A percentile compares a stretch with the other conserved stretches of the same genome.
Conservation (phyloP, 2,797 vertebrate genomes). For the Rhynchotus rufescens region DNA sequence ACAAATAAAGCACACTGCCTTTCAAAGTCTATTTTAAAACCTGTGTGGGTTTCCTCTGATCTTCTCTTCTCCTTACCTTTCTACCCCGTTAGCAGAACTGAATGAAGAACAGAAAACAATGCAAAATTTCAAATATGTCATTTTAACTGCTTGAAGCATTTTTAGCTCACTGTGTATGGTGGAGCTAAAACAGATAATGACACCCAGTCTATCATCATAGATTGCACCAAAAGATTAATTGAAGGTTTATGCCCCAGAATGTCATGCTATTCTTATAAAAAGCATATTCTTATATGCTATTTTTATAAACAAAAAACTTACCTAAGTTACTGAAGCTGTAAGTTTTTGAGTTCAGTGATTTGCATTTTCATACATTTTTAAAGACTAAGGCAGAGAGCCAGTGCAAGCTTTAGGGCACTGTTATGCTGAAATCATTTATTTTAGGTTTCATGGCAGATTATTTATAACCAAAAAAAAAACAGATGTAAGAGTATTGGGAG, state of each 20-base stretch:
- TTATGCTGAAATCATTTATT: background rate
- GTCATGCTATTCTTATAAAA: conserved; percentile 59
- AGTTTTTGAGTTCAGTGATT: conserved; percentile 42
- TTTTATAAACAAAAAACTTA: conserved; percentile 64
- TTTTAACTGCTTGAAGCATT: conserved; percentile 48
- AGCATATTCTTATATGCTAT: conserved; percentile 23
- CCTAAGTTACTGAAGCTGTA: conserved; percentile 59
- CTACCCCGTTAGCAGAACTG: background rate
- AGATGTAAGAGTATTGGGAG: conserved; percentile 1
- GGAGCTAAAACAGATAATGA: conserved; percentile 42
- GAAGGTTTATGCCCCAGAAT: conserved; percentile 58
- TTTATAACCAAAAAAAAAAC: conserved; percentile 3
- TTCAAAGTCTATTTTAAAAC: conserved; percentile 59
- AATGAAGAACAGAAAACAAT: background rate
- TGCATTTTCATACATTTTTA: conserved; percentile 53
- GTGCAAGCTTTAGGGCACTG: conserved; percentile 5
- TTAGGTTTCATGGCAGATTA: conserved; percentile 25
- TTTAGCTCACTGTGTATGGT: conserved; percentile 35
- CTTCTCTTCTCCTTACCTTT: conserved; percentile 33
- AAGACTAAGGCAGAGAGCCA: background rate
- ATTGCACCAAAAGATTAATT: conserved; percentile 65
- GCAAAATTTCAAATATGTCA: conserved; percentile 21
- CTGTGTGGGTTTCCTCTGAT: conserved; percentile 47
- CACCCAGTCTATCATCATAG: conserved; percentile 1
- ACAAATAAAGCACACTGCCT: background rate